Percentiles rank a stretch among this genome's conserved stretches.
Conservation (phyloP, 2,888 invertebrate genomes). For the Oxycera nigricornis region DNA sequence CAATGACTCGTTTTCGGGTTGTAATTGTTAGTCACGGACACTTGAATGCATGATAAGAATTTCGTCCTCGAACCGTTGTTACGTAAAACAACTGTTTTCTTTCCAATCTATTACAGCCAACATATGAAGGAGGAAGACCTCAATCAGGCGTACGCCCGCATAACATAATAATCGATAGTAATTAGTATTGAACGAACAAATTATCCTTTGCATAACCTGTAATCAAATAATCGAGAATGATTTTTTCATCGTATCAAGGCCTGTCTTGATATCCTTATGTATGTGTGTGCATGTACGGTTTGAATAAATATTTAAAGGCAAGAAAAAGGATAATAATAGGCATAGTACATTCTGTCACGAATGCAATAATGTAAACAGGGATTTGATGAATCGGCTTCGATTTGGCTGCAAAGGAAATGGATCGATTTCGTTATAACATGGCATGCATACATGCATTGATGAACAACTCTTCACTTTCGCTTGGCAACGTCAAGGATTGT, state of each 20-base stretch:
- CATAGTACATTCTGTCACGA: slow-evolving; percentile 23
- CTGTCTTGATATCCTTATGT: not conserved
- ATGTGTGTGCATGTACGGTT: too few relatives aligned
- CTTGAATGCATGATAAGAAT: not conserved
- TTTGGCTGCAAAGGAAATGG: not conserved
- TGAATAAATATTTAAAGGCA: slow-evolving; percentile 21
- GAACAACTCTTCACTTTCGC: not conserved
- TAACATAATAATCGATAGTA: not conserved
- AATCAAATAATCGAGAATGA: slow-evolving; percentile 10
- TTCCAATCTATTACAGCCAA: not conserved
- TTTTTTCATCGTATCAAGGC: slow-evolving; percentile 6
- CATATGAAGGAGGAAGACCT: not conserved
- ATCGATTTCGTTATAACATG: not conserved
- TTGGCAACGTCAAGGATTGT: not conserved
- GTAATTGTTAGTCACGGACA: not conserved
- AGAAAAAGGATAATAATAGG: slow-evolving; percentile 29
- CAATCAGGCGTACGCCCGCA: not conserved
- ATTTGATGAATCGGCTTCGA: not conserved
- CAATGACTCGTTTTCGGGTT: not conserved
- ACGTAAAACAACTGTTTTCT: slow-evolving; percentile 4
- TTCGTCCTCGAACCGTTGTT: not conserved
- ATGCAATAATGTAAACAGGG: not conserved
- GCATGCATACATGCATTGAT: too few relatives aligned
- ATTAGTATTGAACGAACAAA: slow-evolving; percentile 12
- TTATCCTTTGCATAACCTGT: slow-evolving; percentile 10